phyloP scores from a whole-genome alignment of 2,113 vertebrate genomes.

The Apteryx owenii region DNA sequence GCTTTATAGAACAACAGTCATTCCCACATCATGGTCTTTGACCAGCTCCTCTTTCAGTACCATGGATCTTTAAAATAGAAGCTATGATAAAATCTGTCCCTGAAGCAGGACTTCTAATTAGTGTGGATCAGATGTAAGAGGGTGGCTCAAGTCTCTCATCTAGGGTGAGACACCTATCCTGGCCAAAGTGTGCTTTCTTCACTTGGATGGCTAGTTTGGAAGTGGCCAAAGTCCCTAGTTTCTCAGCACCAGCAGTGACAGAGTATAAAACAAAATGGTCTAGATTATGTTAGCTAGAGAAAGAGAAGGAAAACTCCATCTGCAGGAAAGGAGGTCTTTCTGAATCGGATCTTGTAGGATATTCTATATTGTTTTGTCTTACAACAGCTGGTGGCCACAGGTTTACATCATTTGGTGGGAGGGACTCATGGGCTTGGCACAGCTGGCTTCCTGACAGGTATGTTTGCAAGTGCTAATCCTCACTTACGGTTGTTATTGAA shows the following conservation, averaged over 20 bases:
- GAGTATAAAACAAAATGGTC: background rate
- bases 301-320: background rate
- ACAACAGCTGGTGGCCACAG: background rate
- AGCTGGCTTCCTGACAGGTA: background rate
- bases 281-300: background rate
- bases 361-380: background rate
- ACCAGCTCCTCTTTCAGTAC: background rate
- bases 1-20: background rate
- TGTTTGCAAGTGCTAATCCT: background rate
- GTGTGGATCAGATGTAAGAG: background rate
- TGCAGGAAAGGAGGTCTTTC: background rate
- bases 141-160: background rate
- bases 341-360: background rate
- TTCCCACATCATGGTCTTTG: background rate
- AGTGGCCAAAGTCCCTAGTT: background rate
- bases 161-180: no score
- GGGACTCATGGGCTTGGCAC: background rate
- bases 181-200: background rate
- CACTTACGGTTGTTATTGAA: background rate
- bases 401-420: background rate
- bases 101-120: background rate
- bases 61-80: rapidly evolving
- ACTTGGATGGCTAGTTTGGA: background rate
- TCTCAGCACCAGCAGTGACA: rapidly evolving
- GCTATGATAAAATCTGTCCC: background rate